These are phyloP conservation scores for Drymodes brunneopygia DNA, from an alignment of 2,113 vertebrate species.

Conservation along the genomic window DNA sequence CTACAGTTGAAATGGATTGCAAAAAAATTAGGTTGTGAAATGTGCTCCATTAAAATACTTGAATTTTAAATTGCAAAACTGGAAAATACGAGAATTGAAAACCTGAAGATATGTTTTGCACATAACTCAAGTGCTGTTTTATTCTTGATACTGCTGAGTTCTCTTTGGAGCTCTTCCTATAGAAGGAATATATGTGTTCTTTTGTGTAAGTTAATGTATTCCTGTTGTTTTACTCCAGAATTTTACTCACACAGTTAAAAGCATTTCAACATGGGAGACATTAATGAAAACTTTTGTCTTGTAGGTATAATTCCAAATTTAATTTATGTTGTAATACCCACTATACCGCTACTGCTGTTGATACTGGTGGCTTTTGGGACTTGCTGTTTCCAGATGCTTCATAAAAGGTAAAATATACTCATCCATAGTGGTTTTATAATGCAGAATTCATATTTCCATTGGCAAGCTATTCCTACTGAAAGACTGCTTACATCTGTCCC, in stretches of 20 bases:
- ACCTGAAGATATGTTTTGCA: not conserved
- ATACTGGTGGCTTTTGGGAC: conserved; percentile 94
- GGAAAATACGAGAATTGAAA: not conserved
- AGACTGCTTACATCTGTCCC: not conserved
- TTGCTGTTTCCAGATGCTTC: conserved; percentile 92
- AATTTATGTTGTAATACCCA: conserved; percentile 93
- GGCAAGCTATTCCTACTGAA: conserved; percentile 2
- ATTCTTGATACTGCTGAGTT: not conserved
- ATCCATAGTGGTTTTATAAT: not conserved
- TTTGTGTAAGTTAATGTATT: not conserved
- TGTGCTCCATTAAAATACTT: not conserved
- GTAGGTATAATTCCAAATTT: conserved; percentile 88
- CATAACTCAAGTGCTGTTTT: not conserved
- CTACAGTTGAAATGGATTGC: not conserved
- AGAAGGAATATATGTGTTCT: not conserved
- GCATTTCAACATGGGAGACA: not conserved
- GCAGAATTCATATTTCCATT: conserved; percentile 21
- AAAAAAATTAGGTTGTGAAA: not conserved
- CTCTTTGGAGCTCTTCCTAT: not conserved
- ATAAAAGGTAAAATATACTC: conserved; percentile 79
- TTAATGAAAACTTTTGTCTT: conserved; percentile 31
- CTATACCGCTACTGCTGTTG: conserved; percentile 91
- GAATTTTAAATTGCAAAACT: not conserved
- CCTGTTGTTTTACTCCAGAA: not conserved
- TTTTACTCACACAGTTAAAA: not conserved